Evolutionary conservation across 2,888 invertebrate species (phyloP).

Genomic region (Conistra vaccinii): DNA sequence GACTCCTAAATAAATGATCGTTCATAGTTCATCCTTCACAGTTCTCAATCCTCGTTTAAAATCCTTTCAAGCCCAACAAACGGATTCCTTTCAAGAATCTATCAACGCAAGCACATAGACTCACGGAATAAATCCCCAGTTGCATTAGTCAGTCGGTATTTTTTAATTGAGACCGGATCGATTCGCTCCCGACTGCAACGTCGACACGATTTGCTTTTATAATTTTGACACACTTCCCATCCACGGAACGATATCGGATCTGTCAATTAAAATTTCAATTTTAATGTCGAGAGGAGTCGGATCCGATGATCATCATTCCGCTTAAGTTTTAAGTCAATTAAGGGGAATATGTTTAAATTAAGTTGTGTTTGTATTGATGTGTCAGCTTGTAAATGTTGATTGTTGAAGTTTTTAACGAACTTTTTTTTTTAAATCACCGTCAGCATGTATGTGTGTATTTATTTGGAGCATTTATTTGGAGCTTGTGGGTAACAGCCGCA

Average conservation of each 20-base stretch:
- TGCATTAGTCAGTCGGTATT: constrained; percentile 63
- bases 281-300: constrained; percentile 45
- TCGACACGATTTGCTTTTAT: constrained; percentile 70
- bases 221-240: constrained; percentile 73
- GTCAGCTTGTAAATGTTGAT: not conserved
- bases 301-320: constrained; percentile 21
- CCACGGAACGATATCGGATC: constrained; percentile 49
- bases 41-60: not conserved
- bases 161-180: constrained; percentile 70
- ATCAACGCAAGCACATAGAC: constrained; percentile 22
- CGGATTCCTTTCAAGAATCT: constrained; percentile 27
- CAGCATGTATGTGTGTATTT: too few species aligned
- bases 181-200: constrained; percentile 52
- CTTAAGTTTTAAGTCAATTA: constrained; percentile 38
- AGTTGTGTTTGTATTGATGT: not conserved
- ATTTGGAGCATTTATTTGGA: too few species aligned
- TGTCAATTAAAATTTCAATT: constrained; percentile 69
- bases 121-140: constrained; percentile 45
- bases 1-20: not conserved
- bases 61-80: constrained; percentile 6
- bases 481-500: too few species aligned
- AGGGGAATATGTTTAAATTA: constrained; percentile 13
- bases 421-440: too few species aligned
- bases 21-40: not conserved
- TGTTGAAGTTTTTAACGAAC: too few species aligned